Conservation (phyloP, 2,888 invertebrate genomes). For the Scelioninae gen. 1 region DNA sequence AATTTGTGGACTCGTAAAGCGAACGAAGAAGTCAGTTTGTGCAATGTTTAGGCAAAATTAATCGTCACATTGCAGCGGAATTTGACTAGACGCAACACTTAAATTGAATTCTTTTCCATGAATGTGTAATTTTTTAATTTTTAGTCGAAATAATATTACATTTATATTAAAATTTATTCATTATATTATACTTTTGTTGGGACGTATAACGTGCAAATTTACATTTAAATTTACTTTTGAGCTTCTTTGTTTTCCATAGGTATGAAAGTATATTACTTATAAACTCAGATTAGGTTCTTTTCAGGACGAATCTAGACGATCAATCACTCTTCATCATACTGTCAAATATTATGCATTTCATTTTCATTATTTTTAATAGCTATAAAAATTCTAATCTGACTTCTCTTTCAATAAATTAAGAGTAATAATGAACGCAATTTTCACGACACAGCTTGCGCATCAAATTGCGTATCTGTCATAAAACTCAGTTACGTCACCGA, state of each 20-base stretch:
- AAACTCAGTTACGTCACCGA: conserved; percentile 50
- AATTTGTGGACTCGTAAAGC: conserved; percentile 21
- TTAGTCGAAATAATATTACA: no score
- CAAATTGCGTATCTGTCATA: conserved; percentile 46
- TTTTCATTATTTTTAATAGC: conserved; percentile 4
- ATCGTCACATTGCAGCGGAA: conserved; percentile 4
- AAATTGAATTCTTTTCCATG: no score
- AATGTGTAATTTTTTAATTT: background rate
- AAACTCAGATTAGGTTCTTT: background rate
- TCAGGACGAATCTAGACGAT: conserved; percentile 21
- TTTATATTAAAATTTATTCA: no score
- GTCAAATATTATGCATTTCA: conserved; percentile 26
- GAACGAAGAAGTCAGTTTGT: conserved; percentile 4
- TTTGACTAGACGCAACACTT: background rate
- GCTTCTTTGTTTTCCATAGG: no score
- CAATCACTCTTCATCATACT: conserved; percentile 24
- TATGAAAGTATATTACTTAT: background rate
- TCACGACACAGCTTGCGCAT: conserved; percentile 17
- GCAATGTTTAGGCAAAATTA: conserved; percentile 11
- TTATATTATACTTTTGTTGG: no score
- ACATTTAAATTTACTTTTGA: no score
- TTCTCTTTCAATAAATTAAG: conserved; percentile 20
- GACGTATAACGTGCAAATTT: no score
- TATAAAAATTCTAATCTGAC: conserved; percentile 1
- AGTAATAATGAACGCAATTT: conserved; percentile 42